Percentiles rank a stretch among this genome's conserved stretches.
These are phyloP conservation scores for Temnothorax curvispinosus DNA, from an alignment of 1,140 invertebrate genomes.

Conservation along the genomic window DNA sequence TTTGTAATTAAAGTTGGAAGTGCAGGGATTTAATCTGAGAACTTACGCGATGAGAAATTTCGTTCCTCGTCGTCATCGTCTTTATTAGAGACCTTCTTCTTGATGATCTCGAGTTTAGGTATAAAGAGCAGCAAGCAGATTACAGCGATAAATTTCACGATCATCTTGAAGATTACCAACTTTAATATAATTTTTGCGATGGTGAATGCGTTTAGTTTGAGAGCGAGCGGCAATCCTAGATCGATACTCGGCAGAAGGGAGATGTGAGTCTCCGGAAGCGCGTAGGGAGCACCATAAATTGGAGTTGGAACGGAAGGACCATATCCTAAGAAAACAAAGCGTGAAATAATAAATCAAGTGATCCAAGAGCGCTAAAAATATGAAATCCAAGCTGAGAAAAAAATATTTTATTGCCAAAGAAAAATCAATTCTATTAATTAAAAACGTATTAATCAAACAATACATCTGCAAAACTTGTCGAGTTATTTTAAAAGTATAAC, in stretches of 20 bases:
- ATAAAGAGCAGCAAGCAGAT: constrained; percentile 91
- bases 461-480: background rate
- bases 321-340: constrained; percentile 31
- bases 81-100: constrained; percentile 64
- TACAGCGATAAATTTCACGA: constrained; percentile 91
- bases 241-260: constrained; percentile 82
- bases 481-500: background rate
- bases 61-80: constrained; percentile 67
- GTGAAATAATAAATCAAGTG: background rate
- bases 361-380: background rate
- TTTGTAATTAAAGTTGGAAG: background rate
- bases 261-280: constrained; percentile 87
- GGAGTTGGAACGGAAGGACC: constrained; percentile 54
- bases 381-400: background rate
- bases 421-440: background rate
- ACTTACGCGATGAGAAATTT: constrained; percentile 66
- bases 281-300: constrained; percentile 85
- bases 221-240: constrained; percentile 79
- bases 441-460: background rate
- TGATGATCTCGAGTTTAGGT: constrained; percentile 88
- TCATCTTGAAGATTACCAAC: constrained; percentile 91
- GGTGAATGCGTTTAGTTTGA: constrained; percentile 90
- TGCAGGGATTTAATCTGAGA: constrained; percentile 5
- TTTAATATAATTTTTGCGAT: constrained; percentile 91
- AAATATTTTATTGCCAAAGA: background rate